Conservation (phyloP, 1,140 invertebrate genomes). For the Aricia agestis region DNA sequence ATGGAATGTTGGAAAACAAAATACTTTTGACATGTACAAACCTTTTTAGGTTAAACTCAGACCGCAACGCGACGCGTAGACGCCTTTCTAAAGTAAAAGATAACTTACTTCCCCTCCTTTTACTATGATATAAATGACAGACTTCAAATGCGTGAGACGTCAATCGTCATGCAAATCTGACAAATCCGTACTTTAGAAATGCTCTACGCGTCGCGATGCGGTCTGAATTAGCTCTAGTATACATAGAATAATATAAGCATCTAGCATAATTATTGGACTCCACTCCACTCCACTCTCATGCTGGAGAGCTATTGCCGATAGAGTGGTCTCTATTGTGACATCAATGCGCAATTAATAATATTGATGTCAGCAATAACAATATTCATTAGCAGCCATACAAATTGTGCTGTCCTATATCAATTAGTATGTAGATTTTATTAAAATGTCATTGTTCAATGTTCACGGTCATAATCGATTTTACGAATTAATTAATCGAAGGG, state of each 20-base stretch:
- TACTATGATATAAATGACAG: too few relatives aligned
- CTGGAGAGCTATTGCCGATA: neutral
- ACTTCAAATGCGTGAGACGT: too few relatives aligned
- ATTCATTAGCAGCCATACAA: conserved; percentile 10
- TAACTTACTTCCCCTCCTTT: too few relatives aligned
- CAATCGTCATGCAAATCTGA: too few relatives aligned
- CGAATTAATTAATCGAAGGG: neutral
- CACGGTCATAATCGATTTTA: neutral
- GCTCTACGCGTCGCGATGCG: too few relatives aligned
- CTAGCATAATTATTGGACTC: neutral
- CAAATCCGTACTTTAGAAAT: too few relatives aligned
- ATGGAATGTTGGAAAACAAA: neutral
- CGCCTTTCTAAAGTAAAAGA: too few relatives aligned
- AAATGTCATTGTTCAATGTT: neutral
- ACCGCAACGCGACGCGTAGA: too few relatives aligned
- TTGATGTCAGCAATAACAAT: neutral
- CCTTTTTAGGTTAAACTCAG: too few relatives aligned
- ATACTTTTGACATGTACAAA: neutral
- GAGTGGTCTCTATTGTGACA: neutral
- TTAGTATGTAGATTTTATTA: conserved; percentile 22
- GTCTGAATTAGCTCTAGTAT: too few relatives aligned
- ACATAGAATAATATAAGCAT: neutral
- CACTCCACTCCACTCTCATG: neutral
- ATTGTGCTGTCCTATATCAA: conserved; percentile 24
- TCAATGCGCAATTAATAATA: neutral